Evolutionary conservation across 2,888 invertebrate species (phyloP).

Genomic region (Rotaria socialis): DNA sequence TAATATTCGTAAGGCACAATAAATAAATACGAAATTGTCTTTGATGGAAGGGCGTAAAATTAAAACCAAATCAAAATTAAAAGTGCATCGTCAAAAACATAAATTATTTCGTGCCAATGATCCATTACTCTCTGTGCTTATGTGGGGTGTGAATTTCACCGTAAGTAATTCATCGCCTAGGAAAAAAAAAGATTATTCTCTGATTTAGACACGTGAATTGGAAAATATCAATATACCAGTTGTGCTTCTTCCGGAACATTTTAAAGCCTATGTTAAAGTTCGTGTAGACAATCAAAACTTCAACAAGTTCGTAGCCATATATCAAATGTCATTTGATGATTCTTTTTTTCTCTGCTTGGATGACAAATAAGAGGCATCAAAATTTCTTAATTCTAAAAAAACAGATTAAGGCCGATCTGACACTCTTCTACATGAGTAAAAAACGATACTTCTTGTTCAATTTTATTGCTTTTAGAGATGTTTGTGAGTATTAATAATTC

Average conservation of each 20-base stretch:
- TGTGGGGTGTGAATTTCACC: slow-evolving; percentile 99
- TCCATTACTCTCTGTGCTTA: slow-evolving; percentile 93
- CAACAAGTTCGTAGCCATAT: slow-evolving; percentile 77
- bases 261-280: slow-evolving; percentile 92
- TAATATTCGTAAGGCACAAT: no score
- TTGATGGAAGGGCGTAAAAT: slow-evolving; percentile 10
- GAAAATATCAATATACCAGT: slow-evolving; percentile 96
- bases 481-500: no score
- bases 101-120: slow-evolving; percentile 98
- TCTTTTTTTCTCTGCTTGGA: no score
- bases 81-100: slow-evolving; percentile 73
- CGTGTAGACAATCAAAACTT: slow-evolving; percentile 98
- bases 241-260: slow-evolving; percentile 97
- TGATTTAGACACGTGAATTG: slow-evolving; percentile 79
- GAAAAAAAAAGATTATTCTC: background rate
- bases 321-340: no score
- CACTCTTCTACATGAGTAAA: background rate
- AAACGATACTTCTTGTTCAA: no score
- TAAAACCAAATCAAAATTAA: slow-evolving; percentile 28
- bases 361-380: no score
- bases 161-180: slow-evolving; percentile 66
- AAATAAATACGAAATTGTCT: no score
- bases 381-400: no score
- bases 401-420: no score
- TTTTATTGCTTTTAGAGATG: no score